Conservation (phyloP, 2,113 vertebrate genomes). For the Etheostoma spectabile region DNA sequence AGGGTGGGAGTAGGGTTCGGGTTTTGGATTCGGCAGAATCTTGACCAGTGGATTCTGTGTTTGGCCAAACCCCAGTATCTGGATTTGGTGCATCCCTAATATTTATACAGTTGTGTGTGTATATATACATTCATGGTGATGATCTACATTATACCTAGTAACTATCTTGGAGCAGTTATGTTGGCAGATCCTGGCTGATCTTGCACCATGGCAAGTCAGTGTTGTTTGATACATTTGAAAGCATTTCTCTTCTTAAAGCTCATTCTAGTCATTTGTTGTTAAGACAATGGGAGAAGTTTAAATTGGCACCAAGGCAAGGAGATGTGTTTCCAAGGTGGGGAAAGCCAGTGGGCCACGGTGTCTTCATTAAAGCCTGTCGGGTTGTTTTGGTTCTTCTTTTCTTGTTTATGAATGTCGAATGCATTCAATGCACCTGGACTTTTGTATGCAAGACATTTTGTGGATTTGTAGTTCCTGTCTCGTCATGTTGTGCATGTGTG, state of each 20-base stretch:
- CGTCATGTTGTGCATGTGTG: neutral
- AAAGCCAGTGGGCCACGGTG: neutral
- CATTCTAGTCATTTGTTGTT: neutral
- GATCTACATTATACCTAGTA: neutral
- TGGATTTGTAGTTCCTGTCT: slow-evolving; percentile 10
- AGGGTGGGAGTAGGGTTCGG: no score
- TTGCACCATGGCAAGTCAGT: neutral
- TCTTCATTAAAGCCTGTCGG: neutral
- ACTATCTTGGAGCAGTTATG: neutral
- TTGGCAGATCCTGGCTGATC: neutral
- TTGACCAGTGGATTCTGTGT: no score
- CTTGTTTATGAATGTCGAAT: slow-evolving; percentile 38
- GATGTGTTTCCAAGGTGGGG: neutral
- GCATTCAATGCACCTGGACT: slow-evolving; percentile 7
- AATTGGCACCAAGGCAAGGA: neutral
- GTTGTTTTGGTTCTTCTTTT: neutral
- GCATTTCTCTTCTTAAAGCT: neutral
- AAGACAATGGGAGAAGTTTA: neutral
- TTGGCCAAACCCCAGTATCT: no score
- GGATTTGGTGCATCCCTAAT: neutral
- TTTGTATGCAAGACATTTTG: slow-evolving; percentile 17
- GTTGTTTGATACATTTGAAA: neutral
- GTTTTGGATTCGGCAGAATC: no score
- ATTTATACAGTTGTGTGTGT: neutral
- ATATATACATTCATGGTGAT: neutral